Evolutionary conservation across 2,888 invertebrate species (phyloP), one percentile per base, ranked within the genome.

Genomic region (Scaptomyza flava): DNA sequence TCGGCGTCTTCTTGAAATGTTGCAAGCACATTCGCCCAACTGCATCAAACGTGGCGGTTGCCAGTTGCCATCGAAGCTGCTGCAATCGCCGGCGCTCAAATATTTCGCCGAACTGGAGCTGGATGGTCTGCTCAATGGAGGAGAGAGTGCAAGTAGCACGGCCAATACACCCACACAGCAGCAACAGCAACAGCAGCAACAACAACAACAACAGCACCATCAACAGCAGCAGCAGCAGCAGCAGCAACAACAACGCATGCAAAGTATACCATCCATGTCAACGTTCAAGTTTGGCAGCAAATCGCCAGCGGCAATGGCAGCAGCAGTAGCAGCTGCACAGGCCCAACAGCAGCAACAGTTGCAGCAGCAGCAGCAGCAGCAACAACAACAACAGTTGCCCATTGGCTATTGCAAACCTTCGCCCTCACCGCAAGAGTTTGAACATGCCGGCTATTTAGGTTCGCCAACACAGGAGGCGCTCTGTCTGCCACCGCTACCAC

Each of bases 1-100:
- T 87, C 94, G 95, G 73, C 94, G 95, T 89, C 93, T 98, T 64
- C 94, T 95, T 84, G 96, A 96, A 80, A 96, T 97, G 95, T 92
- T 97, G 79, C 94, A 95, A 56, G 92, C 94, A 14, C 97, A 97
- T 91, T 93, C 94, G 42, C 94, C 96, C 0, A 94, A 94, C 12
- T 97, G 97, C 89, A 93, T 95, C n/a, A 89, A 88, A 36, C 84
- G 83, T 6, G 89, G 85, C 34, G 91, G 91, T 31, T 90, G 89
- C 51, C 89, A 89, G 71, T 71, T 91, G 69, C 91, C 91, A 0
- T 66, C 89, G n/a, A 91, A 90, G 60, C 71, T 91, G 47, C 76
- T 89, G 56, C 90, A 90, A 52, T 92, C 92, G 58, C 92, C 92
- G 66, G 92, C 92, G 8, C 77, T 61, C 31, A 92, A 92, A 61